Evolutionary conservation across 1,140 invertebrate genomes (phyloP).

Genomic region (Acromyrmex echinatior): DNA sequence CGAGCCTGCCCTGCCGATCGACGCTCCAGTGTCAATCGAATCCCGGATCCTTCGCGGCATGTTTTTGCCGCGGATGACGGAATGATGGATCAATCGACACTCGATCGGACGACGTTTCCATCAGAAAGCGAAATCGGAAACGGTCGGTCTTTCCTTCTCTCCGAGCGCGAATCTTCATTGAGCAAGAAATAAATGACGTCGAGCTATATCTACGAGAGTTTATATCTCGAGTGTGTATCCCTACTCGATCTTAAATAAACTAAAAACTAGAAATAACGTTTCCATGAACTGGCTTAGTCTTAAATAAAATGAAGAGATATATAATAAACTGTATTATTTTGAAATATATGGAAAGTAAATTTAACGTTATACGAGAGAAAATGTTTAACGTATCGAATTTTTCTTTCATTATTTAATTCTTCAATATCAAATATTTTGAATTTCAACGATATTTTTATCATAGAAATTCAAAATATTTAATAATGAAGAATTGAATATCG

Average conservation of each 20-base stretch:
- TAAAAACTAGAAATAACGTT: conserved; percentile 3
- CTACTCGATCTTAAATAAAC: conserved; percentile 1
- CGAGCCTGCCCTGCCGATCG: conserved; percentile 16
- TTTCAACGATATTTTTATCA: background rate
- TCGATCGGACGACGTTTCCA: conserved; percentile 71
- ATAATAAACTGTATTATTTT: background rate
- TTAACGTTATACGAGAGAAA: background rate
- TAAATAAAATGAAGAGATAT: background rate
- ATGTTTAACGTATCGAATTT: background rate
- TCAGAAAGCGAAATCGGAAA: conserved; percentile 68
- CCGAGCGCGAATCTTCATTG: background rate
- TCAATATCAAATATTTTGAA: background rate
- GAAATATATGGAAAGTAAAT: background rate
- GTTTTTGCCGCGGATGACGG: conserved; percentile 73
- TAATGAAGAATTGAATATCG: no score
- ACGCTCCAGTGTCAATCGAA: conserved; percentile 74
- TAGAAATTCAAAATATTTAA: background rate
- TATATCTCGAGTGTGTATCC: background rate
- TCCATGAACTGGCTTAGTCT: background rate
- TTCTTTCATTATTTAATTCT: background rate
- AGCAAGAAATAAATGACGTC: conserved; percentile 51
- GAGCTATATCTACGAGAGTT: background rate
- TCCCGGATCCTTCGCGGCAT: conserved; percentile 49
- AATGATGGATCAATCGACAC: conserved; percentile 78
- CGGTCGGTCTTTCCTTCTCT: conserved; percentile 15